These are phyloP conservation scores for Rosalia funebris DNA, from an alignment of 2,888 invertebrate species.

Conservation along the genomic window DNA sequence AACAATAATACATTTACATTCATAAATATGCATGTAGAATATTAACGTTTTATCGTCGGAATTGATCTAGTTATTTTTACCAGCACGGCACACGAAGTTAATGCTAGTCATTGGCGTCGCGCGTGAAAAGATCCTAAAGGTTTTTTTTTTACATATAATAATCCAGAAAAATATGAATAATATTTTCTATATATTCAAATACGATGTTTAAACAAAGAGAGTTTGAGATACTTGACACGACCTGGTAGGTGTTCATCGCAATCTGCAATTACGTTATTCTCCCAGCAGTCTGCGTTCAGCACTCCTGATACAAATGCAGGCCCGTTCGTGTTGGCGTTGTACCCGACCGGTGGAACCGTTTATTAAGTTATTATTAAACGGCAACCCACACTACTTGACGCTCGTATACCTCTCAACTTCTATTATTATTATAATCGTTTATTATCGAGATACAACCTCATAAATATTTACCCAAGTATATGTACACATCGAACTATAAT, in stretches of 20 bases:
- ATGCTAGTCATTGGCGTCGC: background rate
- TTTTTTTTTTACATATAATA: no score
- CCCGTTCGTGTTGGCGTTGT: constrained; percentile 29
- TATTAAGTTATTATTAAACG: constrained; percentile 48
- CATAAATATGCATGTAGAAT: constrained; percentile 13
- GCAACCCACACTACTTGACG: constrained; percentile 37
- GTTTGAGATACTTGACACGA: no score
- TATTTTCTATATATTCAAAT: no score
- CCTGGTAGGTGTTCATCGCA: no score
- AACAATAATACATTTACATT: constrained; percentile 4
- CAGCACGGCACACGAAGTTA: constrained; percentile 11
- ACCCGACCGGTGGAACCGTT: constrained; percentile 35
- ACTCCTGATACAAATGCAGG: background rate
- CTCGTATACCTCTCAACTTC: constrained; percentile 13
- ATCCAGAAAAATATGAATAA: no score
- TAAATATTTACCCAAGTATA: constrained; percentile 21
- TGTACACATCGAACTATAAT: constrained; percentile 11
- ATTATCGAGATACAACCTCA: constrained; percentile 19
- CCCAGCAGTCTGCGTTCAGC: no score
- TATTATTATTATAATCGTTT: constrained; percentile 20
- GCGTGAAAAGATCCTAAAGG: no score
- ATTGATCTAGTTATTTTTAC: constrained; percentile 26
- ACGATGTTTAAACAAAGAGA: no score
- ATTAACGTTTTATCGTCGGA: constrained; percentile 15
- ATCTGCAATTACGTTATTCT: no score